A percentile compares a stretch with the other conserved stretches of the same genome.
phyloP scores from a whole-genome alignment of 1,140 invertebrate genomes.

The Sogatella furcifera region DNA sequence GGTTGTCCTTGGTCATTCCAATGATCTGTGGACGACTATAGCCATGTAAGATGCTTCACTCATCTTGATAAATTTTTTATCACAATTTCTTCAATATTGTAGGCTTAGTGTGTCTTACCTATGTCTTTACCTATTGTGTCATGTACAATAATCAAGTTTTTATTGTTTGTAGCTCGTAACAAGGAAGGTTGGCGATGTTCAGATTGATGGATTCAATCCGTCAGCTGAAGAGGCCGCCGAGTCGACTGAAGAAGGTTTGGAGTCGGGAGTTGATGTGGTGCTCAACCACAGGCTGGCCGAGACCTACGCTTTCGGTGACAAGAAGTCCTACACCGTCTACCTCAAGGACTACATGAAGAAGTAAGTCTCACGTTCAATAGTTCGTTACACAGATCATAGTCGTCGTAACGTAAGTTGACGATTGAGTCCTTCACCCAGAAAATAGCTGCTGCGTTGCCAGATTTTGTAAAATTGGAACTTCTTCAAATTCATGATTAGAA shows the following conservation, averaged over 20 bases:
- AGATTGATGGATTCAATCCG: conserved; percentile 79
- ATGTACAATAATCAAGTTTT: not conserved
- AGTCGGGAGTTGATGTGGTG: conserved; percentile 85
- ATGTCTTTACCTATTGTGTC: not conserved
- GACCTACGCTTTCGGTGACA: conserved; percentile 74
- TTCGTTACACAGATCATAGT: no score
- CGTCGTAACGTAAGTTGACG: no score
- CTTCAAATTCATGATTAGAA: no score
- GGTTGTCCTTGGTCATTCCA: no score
- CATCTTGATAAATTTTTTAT: not conserved
- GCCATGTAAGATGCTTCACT: no score
- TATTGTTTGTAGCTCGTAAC: conserved; percentile 45
- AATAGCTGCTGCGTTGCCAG: no score
- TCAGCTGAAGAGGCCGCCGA: conserved; percentile 86
- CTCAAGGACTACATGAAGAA: conserved; percentile 96
- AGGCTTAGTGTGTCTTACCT: no score
- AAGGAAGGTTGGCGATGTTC: conserved; percentile 66
- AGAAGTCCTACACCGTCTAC: conserved; percentile 84
- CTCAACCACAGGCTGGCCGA: conserved; percentile 83
- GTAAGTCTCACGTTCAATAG: conserved; percentile 41
- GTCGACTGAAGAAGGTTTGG: conserved; percentile 58
- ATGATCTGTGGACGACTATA: no score
- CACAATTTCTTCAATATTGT: not conserved
- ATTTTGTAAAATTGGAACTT: no score
- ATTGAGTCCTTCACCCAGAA: no score